Base-by-base conservation (phyloP, 2,797 vertebrate species). In the Enteromius argenteus region DNA sequence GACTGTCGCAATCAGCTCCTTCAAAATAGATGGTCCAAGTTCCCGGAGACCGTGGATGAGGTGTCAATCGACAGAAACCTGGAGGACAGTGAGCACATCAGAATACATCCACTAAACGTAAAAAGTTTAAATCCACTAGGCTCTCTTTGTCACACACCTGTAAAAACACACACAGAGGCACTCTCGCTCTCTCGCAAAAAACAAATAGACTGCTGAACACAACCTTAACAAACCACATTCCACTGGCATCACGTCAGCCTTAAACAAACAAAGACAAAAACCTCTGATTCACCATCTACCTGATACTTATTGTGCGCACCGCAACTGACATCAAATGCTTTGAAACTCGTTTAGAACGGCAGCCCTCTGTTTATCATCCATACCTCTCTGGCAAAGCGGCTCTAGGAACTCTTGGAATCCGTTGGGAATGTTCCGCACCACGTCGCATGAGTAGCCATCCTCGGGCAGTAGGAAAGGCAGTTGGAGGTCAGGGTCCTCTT, bases 361-460 rank as follows among this genome's bases (percentile, higher is more conserved):
- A 35, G 21, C n/a, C 37, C 7, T 27, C 19, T 2, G 19, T 23
- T 56, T 9, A 44, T 74, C 49, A 32, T 64, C 35, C 88, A 68
- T 84, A 98, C 98, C 97, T 96, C 98, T 96, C 94, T 99, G 98
- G 90, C 98, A 97, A 73, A 99, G 94, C 0, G 98, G 98, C 21
- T 99, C 98, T 84, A 99, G 93, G 91, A 99, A 99, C 91, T 99
- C 98, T 90, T 99, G 98, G 87, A 99, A 96, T 73, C 98, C 98
- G 42, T 95, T 98, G 60, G 98, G 98, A 77, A 99, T 94, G 90
- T 97, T 97, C 88, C 98, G 95, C 91, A 99, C 98, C 46, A 99
- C 98, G 27, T 99, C 98, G 0, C 98, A 99, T 17, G 98, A 99
- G 92, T 99, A 99, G 60, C 98, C 98, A 44, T 99, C 98, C 92